phyloP scores from a whole-genome alignment of 2,888 invertebrate species.

The Blastobasis lacticolella region DNA sequence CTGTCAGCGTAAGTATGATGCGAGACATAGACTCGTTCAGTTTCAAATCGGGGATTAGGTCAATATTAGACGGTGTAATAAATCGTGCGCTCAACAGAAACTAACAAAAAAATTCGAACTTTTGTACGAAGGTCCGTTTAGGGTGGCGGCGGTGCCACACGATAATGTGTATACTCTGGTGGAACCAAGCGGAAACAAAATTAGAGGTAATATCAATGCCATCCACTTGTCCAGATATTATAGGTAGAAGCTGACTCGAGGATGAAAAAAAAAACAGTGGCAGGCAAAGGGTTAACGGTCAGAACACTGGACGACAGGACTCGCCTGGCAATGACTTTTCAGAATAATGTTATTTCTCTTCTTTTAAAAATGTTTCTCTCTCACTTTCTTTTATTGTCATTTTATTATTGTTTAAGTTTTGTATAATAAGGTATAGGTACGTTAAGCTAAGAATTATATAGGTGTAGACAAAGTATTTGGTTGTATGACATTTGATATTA shows the following conservation, averaged over 20 bases:
- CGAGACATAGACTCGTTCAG: conserved; percentile 4
- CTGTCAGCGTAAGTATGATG: conserved; percentile 3
- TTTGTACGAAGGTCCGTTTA: conserved; percentile 2
- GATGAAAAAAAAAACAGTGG: no score
- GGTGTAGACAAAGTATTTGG: no score
- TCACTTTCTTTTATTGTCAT: no score
- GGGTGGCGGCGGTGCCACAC: not conserved
- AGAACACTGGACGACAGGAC: no score
- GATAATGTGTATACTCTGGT: conserved; percentile 1
- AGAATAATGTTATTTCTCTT: no score
- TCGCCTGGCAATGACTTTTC: no score
- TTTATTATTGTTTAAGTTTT: no score
- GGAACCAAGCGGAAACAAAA: not conserved
- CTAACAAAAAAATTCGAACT: conserved; percentile 1
- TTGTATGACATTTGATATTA: no score
- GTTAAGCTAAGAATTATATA: no score
- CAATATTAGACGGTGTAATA: conserved; percentile 7
- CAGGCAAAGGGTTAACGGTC: no score
- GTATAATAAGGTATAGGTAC: no score
- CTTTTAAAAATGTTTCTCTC: no score
- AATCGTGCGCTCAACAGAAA: conserved; percentile 9
- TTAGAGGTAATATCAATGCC: conserved; percentile 2
- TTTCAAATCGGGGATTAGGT: conserved; percentile 13
- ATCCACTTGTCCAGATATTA: conserved; percentile 1
- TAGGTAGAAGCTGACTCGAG: not conserved